Evolutionary conservation across 2,888 invertebrate species (phyloP), one percentile per base, ranked within the genome.

Genomic region (Lampropteryx suffumata): DNA sequence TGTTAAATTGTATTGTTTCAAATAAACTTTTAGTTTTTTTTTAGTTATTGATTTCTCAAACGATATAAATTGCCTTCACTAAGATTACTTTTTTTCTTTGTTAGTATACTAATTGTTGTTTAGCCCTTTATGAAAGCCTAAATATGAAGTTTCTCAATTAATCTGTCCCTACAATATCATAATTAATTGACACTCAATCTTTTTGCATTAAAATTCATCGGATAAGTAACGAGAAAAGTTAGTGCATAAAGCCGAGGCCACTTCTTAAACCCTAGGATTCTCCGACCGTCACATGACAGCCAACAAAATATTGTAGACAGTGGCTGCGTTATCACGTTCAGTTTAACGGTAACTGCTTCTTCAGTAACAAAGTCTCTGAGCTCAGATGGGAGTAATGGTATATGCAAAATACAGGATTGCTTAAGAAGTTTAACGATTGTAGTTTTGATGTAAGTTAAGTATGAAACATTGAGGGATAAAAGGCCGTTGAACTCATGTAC

Each of bases 171-270:
- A 21, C 64, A 61, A 65, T 65, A 54, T 17, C 50, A 47, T 59
- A 52, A 67, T 55, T 65, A 44, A 55, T 57, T 51, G 52, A 45
- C 54, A 49, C 39, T 36, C 33, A 57, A 59, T 56, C 57, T 57
- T 62, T 64, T 60, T 51, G 42, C 54, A 67, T 70, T 71, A 59
- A 67, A 65, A 67, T 71, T 72, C 69, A 72, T 67, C 52, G 61
- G 56, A 56, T 54, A 61, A 56, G 59, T 64, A 67, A 67, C 61
- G 65, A 65, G 64, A 41, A 60, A 67, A 70, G 48, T 51, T 37
- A 36, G 46, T 35, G 43, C 44, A 54, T 54, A 46, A 52, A 51
- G 47, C 17, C 17, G 17, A 17, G 4, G 17, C 17, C 17, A 17
- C 17, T 17, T 17, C 17, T n/a, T n/a, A n/a, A n/a, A n/a, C n/a